These are phyloP conservation scores for Xiphorhynchus erythropygius DNA, from an alignment of 2,797 vertebrate genomes.

Conservation along the genomic window DNA sequence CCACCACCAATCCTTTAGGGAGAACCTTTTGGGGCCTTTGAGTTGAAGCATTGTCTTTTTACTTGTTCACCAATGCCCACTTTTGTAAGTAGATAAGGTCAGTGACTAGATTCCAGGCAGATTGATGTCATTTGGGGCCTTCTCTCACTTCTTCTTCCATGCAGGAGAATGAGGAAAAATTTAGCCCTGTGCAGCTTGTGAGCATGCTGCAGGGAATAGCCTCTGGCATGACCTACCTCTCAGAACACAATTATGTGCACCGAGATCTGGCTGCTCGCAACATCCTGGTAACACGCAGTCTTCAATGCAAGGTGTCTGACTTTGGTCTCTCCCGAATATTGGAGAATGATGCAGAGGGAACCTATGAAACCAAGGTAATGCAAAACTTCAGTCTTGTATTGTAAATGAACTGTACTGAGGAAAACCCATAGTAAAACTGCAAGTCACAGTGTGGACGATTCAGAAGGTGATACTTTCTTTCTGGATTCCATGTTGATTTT, in stretches of 20 bases:
- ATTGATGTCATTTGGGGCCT: background rate
- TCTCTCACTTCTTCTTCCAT: background rate
- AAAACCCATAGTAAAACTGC: background rate
- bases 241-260: conserved; percentile 92
- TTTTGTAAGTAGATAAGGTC: background rate
- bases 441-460: background rate
- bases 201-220: conserved; percentile 94
- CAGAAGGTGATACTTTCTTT: background rate
- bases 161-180: conserved; percentile 79
- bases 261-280: conserved; percentile 93
- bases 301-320: conserved; percentile 96
- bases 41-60: background rate
- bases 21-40: background rate
- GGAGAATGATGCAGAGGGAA: conserved; percentile 86
- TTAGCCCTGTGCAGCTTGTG: conserved; percentile 86
- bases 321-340: conserved; percentile 91
- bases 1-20: background rate
- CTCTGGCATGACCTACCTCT: conserved; percentile 95
- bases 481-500: background rate
- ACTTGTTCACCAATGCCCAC: background rate
- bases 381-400: background rate
- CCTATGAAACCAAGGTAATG: conserved; percentile 79
- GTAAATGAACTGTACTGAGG: background rate
- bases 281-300: conserved; percentile 89
- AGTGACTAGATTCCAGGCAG: background rate